Conservation (phyloP, 2,797 vertebrate species). For the Pseudochromis fuscus region DNA sequence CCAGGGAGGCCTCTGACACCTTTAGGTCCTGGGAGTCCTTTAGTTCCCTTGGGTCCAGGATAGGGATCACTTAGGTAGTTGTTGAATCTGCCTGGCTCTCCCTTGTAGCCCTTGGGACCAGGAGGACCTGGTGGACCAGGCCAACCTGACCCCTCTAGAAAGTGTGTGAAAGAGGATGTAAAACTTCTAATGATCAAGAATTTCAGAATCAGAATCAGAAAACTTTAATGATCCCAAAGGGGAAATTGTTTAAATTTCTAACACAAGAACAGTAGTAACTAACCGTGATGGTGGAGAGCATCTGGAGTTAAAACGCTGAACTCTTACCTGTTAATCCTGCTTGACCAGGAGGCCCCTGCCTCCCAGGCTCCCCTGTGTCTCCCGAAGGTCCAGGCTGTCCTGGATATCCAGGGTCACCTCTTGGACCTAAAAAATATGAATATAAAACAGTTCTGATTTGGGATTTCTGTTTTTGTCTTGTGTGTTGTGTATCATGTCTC, state of each 20-base stretch:
- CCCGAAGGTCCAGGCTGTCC: slow-evolving; percentile 53
- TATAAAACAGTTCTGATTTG: too few relatives aligned
- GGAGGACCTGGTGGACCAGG: slow-evolving; percentile 44
- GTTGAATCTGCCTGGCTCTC: slow-evolving; percentile 59
- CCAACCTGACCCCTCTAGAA: slow-evolving; percentile 16
- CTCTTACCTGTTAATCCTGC: slow-evolving; percentile 69
- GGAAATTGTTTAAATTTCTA: too few relatives aligned
- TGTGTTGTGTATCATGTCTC: too few relatives aligned
- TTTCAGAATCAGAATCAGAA: too few relatives aligned
- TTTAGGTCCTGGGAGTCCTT: slow-evolving; percentile 63
- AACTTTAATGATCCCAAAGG: too few relatives aligned
- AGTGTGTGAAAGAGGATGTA: neutral
- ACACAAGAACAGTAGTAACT: neutral
- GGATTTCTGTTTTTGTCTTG: too few relatives aligned
- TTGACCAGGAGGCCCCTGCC: slow-evolving; percentile 64
- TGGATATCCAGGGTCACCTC: slow-evolving; percentile 66
- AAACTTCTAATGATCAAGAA: neutral
- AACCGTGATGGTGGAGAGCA: neutral
- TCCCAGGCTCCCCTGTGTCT: slow-evolving; percentile 61
- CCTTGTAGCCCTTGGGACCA: slow-evolving; percentile 77
- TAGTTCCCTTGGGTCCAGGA: slow-evolving; percentile 66
- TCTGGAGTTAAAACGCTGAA: neutral
- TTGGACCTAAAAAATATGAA: slow-evolving; percentile 58
- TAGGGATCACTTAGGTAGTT: neutral
- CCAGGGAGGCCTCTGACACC: slow-evolving; percentile 65